phyloP scores from a whole-genome alignment of 2,888 invertebrate genomes.

The Petrolisthes cinctipes region DNA sequence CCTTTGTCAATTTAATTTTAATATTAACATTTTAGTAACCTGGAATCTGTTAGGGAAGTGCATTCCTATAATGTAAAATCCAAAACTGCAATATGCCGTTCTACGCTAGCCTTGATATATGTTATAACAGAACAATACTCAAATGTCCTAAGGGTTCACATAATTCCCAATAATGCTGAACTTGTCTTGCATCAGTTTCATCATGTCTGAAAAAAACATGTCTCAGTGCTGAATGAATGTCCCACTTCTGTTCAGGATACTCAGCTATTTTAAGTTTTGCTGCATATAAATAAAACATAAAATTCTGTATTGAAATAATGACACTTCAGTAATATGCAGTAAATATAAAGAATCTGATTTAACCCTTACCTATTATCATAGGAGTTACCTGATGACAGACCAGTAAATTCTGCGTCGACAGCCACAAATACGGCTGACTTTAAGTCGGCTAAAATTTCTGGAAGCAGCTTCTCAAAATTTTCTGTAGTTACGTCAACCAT shows the following conservation, averaged over 20 bases:
- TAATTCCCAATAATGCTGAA: too few relatives aligned
- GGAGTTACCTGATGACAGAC: conserved; percentile 35
- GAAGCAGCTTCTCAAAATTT: conserved; percentile 39
- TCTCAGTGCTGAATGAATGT: neutral
- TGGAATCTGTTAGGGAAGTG: neutral
- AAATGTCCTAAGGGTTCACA: too few relatives aligned
- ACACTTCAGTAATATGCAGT: neutral
- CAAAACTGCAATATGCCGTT: neutral
- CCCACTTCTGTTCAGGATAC: too few relatives aligned
- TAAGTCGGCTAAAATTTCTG: conserved; percentile 27
- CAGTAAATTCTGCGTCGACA: conserved; percentile 59
- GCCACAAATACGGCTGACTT: conserved; percentile 45
- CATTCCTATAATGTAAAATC: neutral
- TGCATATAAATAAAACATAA: neutral
- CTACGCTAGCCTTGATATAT: too few relatives aligned
- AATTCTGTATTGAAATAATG: neutral
- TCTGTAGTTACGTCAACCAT: conserved; percentile 55
- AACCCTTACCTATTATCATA: conserved; percentile 39
- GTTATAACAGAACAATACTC: too few relatives aligned
- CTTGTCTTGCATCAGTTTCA: too few relatives aligned
- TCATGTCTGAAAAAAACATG: too few relatives aligned
- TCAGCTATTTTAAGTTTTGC: neutral
- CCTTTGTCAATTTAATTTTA: neutral
- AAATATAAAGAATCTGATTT: neutral
- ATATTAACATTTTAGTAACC: neutral